A percentile compares a stretch with the other conserved stretches of the same genome.
Evolutionary conservation across 2,797 vertebrate genomes (phyloP).

Genomic region (Aotus griseimembra): DNA sequence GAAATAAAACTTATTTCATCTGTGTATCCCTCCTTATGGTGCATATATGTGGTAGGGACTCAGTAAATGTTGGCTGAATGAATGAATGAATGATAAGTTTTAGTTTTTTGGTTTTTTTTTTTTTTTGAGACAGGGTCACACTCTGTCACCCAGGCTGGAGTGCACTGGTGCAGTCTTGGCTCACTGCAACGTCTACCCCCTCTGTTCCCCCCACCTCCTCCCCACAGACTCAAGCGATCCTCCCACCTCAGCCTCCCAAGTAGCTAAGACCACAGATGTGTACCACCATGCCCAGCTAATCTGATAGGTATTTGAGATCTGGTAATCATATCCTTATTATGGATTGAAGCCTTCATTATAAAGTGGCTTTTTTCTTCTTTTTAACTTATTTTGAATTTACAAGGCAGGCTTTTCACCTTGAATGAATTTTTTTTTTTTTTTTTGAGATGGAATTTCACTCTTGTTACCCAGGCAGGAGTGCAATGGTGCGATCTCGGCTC

Average conservation of each 20-base stretch:
- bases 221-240: too few relatives aligned
- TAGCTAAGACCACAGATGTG: not conserved
- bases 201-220: too few relatives aligned
- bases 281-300: not conserved
- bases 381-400: constrained; percentile 19
- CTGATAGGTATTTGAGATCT: not conserved
- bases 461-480: too few relatives aligned
- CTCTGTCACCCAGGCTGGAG: too few relatives aligned
- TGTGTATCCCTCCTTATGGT: not conserved
- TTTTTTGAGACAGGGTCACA: too few relatives aligned
- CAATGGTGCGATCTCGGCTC: too few relatives aligned
- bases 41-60: not conserved
- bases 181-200: too few relatives aligned
- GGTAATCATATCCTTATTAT: not conserved
- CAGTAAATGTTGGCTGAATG: not conserved
- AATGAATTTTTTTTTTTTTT: not conserved
- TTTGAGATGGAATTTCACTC: too few relatives aligned
- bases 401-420: not conserved
- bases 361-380: not conserved
- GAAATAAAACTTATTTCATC: not conserved
- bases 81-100: not conserved
- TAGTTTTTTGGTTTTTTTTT: too few relatives aligned
- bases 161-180: too few relatives aligned
- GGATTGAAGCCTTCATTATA: not conserved
- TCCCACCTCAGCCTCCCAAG: not conserved